Conservation (phyloP, 1,140 invertebrate species). For the Zaprionus africanus region DNA sequence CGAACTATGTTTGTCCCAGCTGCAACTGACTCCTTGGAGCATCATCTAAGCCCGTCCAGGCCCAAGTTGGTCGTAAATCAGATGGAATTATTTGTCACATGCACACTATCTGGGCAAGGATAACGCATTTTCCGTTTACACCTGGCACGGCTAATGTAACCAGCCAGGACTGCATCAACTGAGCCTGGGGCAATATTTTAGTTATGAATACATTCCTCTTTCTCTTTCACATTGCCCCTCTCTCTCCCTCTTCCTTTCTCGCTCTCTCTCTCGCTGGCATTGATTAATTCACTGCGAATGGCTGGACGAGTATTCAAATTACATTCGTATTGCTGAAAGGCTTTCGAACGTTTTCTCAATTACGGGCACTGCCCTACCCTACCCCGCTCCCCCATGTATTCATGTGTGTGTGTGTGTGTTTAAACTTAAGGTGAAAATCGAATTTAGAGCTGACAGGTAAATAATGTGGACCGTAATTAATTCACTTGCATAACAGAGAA, state of each 20-base stretch:
- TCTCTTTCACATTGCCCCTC: background rate
- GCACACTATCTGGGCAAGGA: constrained; percentile 27
- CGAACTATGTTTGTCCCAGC: constrained; percentile 20
- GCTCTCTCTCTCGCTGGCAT: background rate
- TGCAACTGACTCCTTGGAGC: constrained; percentile 43
- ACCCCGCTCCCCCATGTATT: background rate
- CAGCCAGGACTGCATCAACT: constrained; percentile 2
- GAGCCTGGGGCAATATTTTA: constrained; percentile 5
- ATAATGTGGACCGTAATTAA: background rate
- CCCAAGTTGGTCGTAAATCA: constrained; percentile 62
- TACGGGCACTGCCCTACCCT: background rate
- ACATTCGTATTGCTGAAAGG: background rate
- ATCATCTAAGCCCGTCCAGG: constrained; percentile 40
- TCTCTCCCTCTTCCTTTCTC: background rate
- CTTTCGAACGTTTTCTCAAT: constrained; percentile 5
- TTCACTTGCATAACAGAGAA: constrained; percentile 1
- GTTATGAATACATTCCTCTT: constrained; percentile 9
- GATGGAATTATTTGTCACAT: constrained; percentile 76
- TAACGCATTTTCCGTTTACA: constrained; percentile 7
- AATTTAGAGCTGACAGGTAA: background rate
- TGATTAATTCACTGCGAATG: constrained; percentile 6
- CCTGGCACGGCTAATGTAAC: constrained; percentile 2
- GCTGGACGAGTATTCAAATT: constrained; percentile 4
- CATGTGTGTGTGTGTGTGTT: background rate
- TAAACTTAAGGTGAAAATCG: background rate